A percentile compares a stretch with the other conserved stretches of the same genome.
phyloP scores from a whole-genome alignment of 37 sponge, comb jelly and placozoan genomes.

The Eunapius fragilis region DNA sequence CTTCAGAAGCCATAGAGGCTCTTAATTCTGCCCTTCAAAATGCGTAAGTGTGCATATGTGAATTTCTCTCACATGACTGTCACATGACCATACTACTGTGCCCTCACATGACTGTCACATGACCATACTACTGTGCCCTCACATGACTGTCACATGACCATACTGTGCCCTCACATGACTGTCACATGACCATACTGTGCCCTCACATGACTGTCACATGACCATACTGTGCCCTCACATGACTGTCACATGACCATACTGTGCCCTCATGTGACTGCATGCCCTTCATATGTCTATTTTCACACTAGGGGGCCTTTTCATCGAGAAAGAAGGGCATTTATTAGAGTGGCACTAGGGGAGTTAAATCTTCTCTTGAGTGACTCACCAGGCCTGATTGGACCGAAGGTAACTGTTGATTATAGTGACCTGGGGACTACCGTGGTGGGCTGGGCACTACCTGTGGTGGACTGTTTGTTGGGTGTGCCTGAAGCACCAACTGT shows the following conservation, averaged over 20 bases:
- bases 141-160: too few relatives aligned
- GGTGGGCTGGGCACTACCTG: too few relatives aligned
- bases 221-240: background rate
- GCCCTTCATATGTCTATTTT: background rate
- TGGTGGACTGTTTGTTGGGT: too few relatives aligned
- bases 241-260: background rate
- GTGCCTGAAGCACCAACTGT: too few relatives aligned
- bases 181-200: background rate
- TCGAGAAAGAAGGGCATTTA: conserved; percentile 79
- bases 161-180: background rate
- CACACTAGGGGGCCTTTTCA: conserved; percentile 61
- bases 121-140: background rate
- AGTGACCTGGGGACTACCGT: too few relatives aligned
- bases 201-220: background rate
- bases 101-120: background rate
- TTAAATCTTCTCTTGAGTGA: conserved; percentile 75
- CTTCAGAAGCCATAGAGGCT: conserved; percentile 59
- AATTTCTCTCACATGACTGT: background rate
- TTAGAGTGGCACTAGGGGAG: conserved; percentile 77
- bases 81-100: background rate
- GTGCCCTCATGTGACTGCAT: background rate
- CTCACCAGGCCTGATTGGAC: conserved; percentile 89
- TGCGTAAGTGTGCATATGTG: conserved; percentile 56
- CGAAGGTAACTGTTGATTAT: conserved; percentile 79
- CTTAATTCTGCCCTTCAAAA: conserved; percentile 47